Conservation (phyloP, 2,888 invertebrate genomes). For the Agriopis marginaria region DNA sequence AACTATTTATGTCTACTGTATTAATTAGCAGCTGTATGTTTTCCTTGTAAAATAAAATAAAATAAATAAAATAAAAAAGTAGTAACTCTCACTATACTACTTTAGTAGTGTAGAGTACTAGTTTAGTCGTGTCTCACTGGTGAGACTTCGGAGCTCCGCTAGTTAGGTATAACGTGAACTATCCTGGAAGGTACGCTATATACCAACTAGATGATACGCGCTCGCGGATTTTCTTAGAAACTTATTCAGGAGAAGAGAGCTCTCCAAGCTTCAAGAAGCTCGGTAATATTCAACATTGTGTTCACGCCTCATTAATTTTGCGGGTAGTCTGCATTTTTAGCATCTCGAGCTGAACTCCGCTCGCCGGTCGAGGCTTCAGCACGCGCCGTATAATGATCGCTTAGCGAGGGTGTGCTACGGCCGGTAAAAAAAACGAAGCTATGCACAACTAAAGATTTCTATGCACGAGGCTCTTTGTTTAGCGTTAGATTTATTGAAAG, state of each 20-base stretch:
- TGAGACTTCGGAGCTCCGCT: not conserved
- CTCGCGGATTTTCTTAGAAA: conserved; percentile 4
- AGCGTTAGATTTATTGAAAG: too few species aligned
- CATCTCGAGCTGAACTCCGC: conserved; percentile 16
- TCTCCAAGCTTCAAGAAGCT: conserved; percentile 2
- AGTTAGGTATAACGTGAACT: not conserved
- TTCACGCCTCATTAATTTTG: conserved; percentile 36
- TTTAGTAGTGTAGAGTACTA: too few species aligned
- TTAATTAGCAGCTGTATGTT: too few species aligned
- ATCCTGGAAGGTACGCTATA: not conserved
- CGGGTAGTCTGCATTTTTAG: conserved; percentile 34
- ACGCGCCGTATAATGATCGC: conserved; percentile 30
- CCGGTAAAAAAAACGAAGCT: not conserved
- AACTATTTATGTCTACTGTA: too few species aligned
- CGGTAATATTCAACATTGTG: conserved; percentile 28
- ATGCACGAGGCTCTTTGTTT: too few species aligned
- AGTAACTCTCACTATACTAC: too few species aligned
- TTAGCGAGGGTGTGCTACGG: not conserved
- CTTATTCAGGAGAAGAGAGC: not conserved
- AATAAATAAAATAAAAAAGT: too few species aligned
- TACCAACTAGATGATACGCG: not conserved
- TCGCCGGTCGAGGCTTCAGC: conserved; percentile 24
- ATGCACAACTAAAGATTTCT: not conserved
- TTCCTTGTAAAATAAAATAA: too few species aligned
- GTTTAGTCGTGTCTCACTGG: too few species aligned